phyloP scores from a whole-genome alignment of 2,113 vertebrate species.

The Sceloporus tristichus region DNA sequence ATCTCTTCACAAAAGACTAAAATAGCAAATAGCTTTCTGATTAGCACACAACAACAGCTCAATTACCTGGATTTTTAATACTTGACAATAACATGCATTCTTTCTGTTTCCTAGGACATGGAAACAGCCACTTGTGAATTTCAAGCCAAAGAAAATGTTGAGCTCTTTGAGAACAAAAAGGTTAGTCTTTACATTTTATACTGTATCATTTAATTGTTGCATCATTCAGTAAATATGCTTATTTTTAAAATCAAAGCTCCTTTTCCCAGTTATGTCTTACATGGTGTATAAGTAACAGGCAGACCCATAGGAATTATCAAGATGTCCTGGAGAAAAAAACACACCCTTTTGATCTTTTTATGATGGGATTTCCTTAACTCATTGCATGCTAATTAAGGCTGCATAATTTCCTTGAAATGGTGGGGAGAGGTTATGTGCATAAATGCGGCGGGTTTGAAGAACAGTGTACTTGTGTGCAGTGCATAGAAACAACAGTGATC shows the following conservation, averaged over 20 bases:
- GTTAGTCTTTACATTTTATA: slow-evolving; percentile 36
- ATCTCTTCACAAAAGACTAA: slow-evolving; percentile 3
- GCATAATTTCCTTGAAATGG: background rate
- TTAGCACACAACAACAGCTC: background rate
- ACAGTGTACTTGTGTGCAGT: background rate
- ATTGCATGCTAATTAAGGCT: slow-evolving; percentile 8
- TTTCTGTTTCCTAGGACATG: background rate
- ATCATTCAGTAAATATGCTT: background rate
- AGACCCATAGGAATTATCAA: slow-evolving; percentile 11
- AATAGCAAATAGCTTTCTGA: background rate
- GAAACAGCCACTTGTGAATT: slow-evolving; percentile 57
- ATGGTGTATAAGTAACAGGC: background rate
- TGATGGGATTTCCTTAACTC: slow-evolving; percentile 18
- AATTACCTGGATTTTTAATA: slow-evolving; percentile 2
- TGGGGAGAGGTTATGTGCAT: background rate
- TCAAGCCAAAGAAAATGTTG: slow-evolving; percentile 51
- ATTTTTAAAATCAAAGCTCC: background rate
- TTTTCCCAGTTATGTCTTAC: background rate
- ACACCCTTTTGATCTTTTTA: slow-evolving; percentile 5
- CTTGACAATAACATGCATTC: background rate
- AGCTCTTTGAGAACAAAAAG: slow-evolving; percentile 42
- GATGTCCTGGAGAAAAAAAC: background rate
- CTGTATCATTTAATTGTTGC: background rate
- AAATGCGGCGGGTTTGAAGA: background rate
- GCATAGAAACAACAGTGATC: background rate